phyloP scores from a whole-genome alignment of 2,797 vertebrate species.

The Meriones psammophilus region DNA sequence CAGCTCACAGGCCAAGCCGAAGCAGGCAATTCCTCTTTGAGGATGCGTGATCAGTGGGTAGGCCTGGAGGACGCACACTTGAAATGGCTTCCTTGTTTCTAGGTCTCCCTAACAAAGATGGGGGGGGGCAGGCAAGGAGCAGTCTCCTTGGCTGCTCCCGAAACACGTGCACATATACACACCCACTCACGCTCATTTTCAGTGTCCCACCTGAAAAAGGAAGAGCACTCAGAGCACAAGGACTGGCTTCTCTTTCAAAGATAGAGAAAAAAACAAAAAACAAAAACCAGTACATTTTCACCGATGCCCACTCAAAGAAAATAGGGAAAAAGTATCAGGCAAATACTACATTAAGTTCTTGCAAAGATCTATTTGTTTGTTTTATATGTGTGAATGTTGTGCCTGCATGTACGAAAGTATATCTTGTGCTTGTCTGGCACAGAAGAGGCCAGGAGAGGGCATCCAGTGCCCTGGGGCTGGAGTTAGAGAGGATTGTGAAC shows the following conservation, averaged over 20 bases:
- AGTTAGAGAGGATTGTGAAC: background rate
- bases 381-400: background rate
- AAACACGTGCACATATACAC: background rate
- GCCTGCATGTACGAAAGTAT: background rate
- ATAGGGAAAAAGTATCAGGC: background rate
- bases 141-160: background rate
- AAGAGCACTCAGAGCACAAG: background rate
- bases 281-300: too few species aligned
- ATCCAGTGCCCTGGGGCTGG: background rate
- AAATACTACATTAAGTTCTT: background rate
- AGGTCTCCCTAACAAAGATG: background rate
- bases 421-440: background rate
- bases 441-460: background rate
- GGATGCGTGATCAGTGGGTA: background rate
- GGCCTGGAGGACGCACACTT: background rate
- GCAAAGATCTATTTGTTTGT: background rate
- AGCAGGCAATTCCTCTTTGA: background rate
- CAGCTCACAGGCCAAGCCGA: background rate
- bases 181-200: background rate
- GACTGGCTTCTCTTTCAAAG: background rate
- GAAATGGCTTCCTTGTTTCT: background rate
- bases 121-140: background rate
- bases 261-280: background rate
- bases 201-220: background rate
- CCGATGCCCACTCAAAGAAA: background rate